Percentiles rank a stretch among this genome's conserved stretches.
phyloP scores from a whole-genome alignment of 2,113 vertebrate species.

The Numenius arquata region DNA sequence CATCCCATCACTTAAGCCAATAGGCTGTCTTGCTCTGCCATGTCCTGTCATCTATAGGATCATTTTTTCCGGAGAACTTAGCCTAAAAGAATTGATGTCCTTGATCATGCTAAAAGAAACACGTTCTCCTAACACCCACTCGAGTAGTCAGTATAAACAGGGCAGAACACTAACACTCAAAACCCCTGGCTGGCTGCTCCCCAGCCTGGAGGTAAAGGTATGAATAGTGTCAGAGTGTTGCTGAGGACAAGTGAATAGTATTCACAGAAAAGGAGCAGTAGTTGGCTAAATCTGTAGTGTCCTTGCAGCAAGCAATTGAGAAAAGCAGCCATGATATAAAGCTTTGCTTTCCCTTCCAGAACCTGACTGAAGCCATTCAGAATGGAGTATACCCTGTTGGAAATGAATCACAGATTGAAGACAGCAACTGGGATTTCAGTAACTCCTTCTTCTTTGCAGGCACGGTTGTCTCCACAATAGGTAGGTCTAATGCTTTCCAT shows the following conservation, averaged over 20 bases:
- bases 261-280: neutral
- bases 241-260: neutral
- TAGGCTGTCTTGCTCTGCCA: neutral
- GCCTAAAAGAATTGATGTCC: neutral
- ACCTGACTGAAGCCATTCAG: slow-evolving; percentile 62
- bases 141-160: neutral
- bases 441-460: slow-evolving; percentile 74
- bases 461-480: slow-evolving; percentile 70
- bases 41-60: neutral
- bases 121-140: neutral
- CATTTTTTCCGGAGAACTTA: neutral
- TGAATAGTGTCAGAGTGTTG: neutral
- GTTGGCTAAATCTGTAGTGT: neutral
- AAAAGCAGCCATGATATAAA: neutral
- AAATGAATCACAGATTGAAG: slow-evolving; percentile 25
- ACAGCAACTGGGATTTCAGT: slow-evolving; percentile 72
- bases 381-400: slow-evolving; percentile 59
- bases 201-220: neutral
- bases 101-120: neutral
- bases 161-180: neutral
- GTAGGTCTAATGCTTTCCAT: slow-evolving; percentile 25
- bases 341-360: slow-evolving; percentile 13
- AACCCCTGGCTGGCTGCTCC: neutral
- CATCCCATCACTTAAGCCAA: neutral
- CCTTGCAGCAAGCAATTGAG: neutral